A percentile compares a stretch with the other conserved stretches of the same genome.
Evolutionary conservation across 2,888 invertebrate species (phyloP).

Genomic region (Lithophane socia): DNA sequence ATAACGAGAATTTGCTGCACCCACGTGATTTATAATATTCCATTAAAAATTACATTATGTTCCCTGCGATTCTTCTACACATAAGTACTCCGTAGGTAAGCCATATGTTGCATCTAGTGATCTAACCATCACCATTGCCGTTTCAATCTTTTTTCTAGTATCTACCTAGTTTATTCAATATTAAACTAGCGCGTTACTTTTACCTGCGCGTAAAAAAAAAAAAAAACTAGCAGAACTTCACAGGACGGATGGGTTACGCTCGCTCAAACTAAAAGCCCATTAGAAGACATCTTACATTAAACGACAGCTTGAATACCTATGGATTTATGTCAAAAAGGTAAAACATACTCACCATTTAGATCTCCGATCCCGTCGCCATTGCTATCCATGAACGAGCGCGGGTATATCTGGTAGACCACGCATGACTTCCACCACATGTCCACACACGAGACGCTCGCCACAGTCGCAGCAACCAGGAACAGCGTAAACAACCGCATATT

Average conservation of each 20-base stretch:
- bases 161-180: background rate
- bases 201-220: too few species aligned
- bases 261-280: background rate
- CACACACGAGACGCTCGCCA: slow-evolving; percentile 26
- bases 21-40: background rate
- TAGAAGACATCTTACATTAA: background rate
- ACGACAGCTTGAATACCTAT: too few species aligned
- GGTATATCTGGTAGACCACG: slow-evolving; percentile 94
- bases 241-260: background rate
- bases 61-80: background rate
- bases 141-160: background rate
- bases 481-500: slow-evolving; percentile 42
- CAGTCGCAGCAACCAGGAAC: slow-evolving; percentile 30
- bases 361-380: slow-evolving; percentile 94
- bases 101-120: background rate
- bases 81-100: background rate
- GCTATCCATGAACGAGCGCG: slow-evolving; percentile 94
- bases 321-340: background rate
- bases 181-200: background rate
- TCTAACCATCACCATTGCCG: background rate
- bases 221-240: too few species aligned
- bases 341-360: slow-evolving; percentile 90
- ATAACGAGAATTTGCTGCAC: background rate
- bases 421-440: slow-evolving; percentile 93
- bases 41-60: background rate